Evolutionary conservation across 2,888 invertebrate genomes (phyloP), one percentile per base, ranked within the genome.

Genomic region (Dorcus hopei): DNA sequence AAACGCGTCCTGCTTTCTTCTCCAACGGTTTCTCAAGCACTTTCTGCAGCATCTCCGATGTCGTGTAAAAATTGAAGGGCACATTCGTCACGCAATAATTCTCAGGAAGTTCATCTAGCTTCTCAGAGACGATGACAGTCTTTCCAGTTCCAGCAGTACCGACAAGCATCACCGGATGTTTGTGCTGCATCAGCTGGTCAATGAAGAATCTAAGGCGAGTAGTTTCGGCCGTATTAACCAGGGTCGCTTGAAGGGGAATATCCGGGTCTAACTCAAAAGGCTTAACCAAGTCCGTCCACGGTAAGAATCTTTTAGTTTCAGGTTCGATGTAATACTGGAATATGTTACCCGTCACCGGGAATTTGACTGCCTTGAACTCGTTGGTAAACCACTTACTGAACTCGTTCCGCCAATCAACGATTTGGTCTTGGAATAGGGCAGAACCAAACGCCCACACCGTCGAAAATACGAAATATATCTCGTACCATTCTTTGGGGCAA

Each of bases 371-470:
- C 78, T 95, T 96, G 77, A 95, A 97, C 79, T 97, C 97, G 64
- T 89, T 91, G 16, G 85, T 82, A 84, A 95, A 97, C 96, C 96
- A 97, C 77, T 95, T 96, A 73, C 91, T 93, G 76, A 97, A 97
- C 74, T 97, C 97, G 67, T 90, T 90, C 45, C 96, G 85, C 88
- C 95, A 93, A 75, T 97, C 96, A 3, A 91, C 84, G 43, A 94
- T 80, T 81, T 95, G 89, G 80, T 96, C 96, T 82, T 94, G 94
- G 77, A 93, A 95, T 57, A 93, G 83, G 0, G 90, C 87, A 0
- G 96, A 94, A 1, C 97, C 97, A 73, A 97, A 97, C 0, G 95
- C 93, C 96, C 97, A 97, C 23, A 96, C 85, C 54, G 89, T 84
- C 38, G 90, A 87, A 75, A 96, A 97, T 0, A 89, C 94, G 79